Evolutionary conservation across 2,797 vertebrate species (phyloP).

Genomic region (Rhinophrynus dorsalis): DNA sequence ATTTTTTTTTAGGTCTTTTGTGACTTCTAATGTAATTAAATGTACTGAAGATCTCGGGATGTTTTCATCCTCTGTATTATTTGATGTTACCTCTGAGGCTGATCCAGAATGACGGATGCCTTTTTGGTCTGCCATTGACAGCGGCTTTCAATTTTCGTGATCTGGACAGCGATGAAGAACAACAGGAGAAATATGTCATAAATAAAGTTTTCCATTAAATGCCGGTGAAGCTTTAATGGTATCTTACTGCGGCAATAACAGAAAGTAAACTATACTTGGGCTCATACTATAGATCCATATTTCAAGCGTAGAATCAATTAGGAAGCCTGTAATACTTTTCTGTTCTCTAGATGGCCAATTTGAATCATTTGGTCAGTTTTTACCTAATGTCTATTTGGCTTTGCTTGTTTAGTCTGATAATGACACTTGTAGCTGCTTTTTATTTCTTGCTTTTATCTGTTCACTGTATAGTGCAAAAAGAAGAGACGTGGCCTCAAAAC

Average conservation of each 20-base stretch:
- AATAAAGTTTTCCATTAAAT: conserved; percentile 21
- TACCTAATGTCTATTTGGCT: not conserved
- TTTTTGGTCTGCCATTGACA: not conserved
- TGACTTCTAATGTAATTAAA: too few relatives aligned
- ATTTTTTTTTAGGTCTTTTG: too few relatives aligned
- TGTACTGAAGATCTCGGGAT: too few relatives aligned
- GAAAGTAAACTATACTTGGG: not conserved
- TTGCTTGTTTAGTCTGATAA: not conserved
- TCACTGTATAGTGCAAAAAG: not conserved
- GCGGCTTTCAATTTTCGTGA: not conserved
- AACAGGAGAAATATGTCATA: not conserved
- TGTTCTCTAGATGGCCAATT: not conserved
- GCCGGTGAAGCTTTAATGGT: not conserved
- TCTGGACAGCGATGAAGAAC: not conserved
- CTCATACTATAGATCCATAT: not conserved
- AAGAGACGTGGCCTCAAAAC: too few relatives aligned
- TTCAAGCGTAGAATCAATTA: conserved; percentile 22
- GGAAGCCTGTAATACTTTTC: conserved; percentile 3
- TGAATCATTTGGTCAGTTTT: conserved; percentile 5
- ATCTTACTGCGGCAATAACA: not conserved
- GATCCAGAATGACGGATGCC: not conserved
- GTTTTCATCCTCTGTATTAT: too few relatives aligned
- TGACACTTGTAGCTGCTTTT: not conserved
- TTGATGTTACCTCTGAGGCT: not conserved
- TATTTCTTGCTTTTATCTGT: not conserved